Base-by-base conservation (phyloP, 1,140 invertebrate species). In the Solenopsis fugax region DNA sequence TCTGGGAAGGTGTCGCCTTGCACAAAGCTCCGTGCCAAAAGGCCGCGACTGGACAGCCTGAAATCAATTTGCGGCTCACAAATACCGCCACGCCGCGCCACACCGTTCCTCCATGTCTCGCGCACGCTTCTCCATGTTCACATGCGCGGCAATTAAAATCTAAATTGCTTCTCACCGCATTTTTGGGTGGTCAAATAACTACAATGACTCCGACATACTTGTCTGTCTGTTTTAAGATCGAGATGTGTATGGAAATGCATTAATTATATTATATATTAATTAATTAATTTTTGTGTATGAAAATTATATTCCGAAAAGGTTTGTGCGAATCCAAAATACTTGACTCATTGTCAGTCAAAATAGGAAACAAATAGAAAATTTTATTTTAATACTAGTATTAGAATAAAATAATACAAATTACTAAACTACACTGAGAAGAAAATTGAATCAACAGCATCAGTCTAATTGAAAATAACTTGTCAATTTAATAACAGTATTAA, bases 1-100 rank as follows among this genome's bases (percentile, higher is more conserved):
- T 89, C 88, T 58, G 37, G 7, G 88, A 89, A 89, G 50, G 54
- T 58, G 24, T 62, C 71, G 72, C 58, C 80, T 89, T 76, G 65
- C 56, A 72, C 80, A 80, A 88, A 89, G 86, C 76, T 21, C 29
- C 50, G 54, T 78, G 86, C 62, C 78, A 77, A 76, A 60, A 81
- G 56, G 54, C 80, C 50, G 62, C 69, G 62, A 52, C 71, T 34
- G 54, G 54, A 75, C 86, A 69, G 45, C 37, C 54, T 85, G 87
- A 88, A 89, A 85, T 88, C 87, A 88, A 88, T 89, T 88, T 76
- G 65, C 72, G 64, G 67, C 67, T 84, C 69, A 69, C 67, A 60
- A 81, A 71, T 71, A 71, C 12, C 67, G 80, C 5, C 52, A 13
- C 3, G 13, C n/a, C 62, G 9, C 54, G 41, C n/a, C 37, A 5